A percentile compares a stretch with the other conserved stretches of the same genome.
phyloP scores from a whole-genome alignment of 1,140 invertebrate genomes.

The Drosophila miranda region DNA sequence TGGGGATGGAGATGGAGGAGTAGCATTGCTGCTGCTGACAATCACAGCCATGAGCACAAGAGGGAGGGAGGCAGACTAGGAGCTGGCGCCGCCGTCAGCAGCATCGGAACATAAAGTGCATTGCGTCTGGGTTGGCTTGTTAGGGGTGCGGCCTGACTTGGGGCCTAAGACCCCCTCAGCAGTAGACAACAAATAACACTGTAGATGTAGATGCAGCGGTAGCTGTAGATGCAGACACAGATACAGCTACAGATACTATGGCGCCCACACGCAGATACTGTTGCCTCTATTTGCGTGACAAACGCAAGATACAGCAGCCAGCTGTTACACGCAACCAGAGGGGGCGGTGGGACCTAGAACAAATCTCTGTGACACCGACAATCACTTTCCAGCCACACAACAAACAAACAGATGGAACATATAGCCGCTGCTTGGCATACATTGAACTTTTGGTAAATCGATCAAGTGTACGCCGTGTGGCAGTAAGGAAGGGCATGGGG shows the following conservation, averaged over 20 bases:
- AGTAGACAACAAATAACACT: slow-evolving; percentile 53
- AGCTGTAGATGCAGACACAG: slow-evolving; percentile 16
- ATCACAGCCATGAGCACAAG: slow-evolving; percentile 37
- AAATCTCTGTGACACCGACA: slow-evolving; percentile 64
- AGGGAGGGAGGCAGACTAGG: slow-evolving; percentile 27
- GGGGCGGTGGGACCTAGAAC: slow-evolving; percentile 6
- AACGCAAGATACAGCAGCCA: slow-evolving; percentile 41
- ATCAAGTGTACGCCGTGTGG: slow-evolving; percentile 69
- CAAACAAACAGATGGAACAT: slow-evolving; percentile 36
- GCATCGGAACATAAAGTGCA: slow-evolving; percentile 72
- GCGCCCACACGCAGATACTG: slow-evolving; percentile 37
- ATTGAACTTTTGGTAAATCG: slow-evolving; percentile 65
- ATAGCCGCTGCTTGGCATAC: slow-evolving; percentile 35
- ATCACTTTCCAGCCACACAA: slow-evolving; percentile 63
- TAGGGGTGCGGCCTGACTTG: slow-evolving; percentile 28
- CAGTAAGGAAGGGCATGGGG: slow-evolving; percentile 8
- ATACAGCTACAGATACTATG: slow-evolving; percentile 19
- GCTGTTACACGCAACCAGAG: slow-evolving; percentile 9
- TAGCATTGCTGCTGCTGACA: slow-evolving; percentile 55
- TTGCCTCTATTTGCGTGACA: slow-evolving; percentile 61
- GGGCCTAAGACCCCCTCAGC: slow-evolving; percentile 9
- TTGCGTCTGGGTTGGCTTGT: slow-evolving; percentile 62
- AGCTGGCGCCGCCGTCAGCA: slow-evolving; percentile 54
- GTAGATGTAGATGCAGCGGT: slow-evolving; percentile 16
- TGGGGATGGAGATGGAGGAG: too few relatives aligned